Base-by-base conservation (phyloP, 2,113 vertebrate genomes). In the Brienomyrus brachyistius region DNA sequence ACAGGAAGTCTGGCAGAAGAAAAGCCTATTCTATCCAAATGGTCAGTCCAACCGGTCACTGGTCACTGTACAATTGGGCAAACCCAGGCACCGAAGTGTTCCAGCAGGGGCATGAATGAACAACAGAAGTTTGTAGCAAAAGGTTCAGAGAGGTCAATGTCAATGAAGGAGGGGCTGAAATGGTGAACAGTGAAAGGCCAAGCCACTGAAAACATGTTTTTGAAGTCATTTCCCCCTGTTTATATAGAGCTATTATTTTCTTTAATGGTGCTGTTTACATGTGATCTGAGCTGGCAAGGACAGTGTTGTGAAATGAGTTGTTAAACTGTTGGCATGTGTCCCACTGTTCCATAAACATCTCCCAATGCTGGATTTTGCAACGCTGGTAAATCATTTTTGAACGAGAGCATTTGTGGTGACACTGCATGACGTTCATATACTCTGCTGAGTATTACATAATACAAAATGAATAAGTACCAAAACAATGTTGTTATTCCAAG, bases 261-360 rank as follows among this genome's bases (percentile, higher is more conserved):
- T 40, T 87, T 90, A 90, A 87, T 87, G 66, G 85, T 31, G 86
- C 31, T 90, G 85, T 90, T 90, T 90, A 87, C 85, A 87, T 90
- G 59, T 90, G 89, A 90, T 87, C 31, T 52, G 62, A 51, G 48
- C 62, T 87, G 89, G 89, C 89, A 87, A 54, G 89, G 85, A 52
- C 89, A 90, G 89, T 90, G 85, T 90, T 90, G 85, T 90, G 89
- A 90, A 90, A 90, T 74, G 59, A 87, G 85, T 56, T 87, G 89
- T 90, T 87, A 90, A 90, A 80, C 62, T 87, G 27, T 51, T 90
- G 84, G 89, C 89, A 90, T n/a, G 59, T 4, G 17, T 51, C 45
- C 59, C 62, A 70, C 62, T 74, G 47, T 87, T 90, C 88, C 88
- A 84, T 84, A 89, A 89, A 89, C 88, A 89, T 83, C 52, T 84